Conservation (phyloP, 2,113 vertebrate genomes). For the Hiodon tergisus region DNA sequence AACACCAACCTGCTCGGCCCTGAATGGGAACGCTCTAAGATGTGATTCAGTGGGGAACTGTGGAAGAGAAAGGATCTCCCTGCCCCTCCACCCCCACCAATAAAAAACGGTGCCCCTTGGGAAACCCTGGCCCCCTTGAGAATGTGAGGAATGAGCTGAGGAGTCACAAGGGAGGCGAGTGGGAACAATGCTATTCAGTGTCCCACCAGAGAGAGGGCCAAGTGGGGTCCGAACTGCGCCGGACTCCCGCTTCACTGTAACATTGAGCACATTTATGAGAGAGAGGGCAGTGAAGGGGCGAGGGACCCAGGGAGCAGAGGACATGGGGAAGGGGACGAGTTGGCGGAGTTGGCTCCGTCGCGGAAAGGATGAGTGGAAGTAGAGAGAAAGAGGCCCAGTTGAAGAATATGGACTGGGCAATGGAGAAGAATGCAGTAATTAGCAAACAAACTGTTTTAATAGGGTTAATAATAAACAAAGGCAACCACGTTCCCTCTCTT, state of each 20-base stretch:
- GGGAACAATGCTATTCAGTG: conserved; percentile 64
- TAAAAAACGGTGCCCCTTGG: conserved; percentile 26
- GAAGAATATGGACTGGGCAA: no score
- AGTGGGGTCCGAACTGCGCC: conserved; percentile 39
- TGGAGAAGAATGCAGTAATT: no score
- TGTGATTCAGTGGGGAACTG: not conserved
- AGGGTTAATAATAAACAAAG: no score
- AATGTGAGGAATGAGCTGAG: conserved; percentile 55
- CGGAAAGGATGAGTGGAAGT: no score
- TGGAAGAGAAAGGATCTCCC: not conserved
- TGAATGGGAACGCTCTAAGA: not conserved
- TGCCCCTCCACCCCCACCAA: conserved; percentile 31
- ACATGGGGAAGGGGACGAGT: not conserved
- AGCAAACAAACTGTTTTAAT: no score
- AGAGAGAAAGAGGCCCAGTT: no score
- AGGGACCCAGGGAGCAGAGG: not conserved
- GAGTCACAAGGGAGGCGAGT: conserved; percentile 16
- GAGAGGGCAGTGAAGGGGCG: not conserved
- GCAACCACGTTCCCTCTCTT: no score
- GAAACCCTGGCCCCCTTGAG: conserved; percentile 50
- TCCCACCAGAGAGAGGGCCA: conserved; percentile 52
- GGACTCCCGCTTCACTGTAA: not conserved
- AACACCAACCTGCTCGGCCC: not conserved
- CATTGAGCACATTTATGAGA: not conserved
- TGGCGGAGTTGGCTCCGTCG: no score